phyloP scores from a whole-genome alignment of 2,888 invertebrate genomes.

The Lypha dubia region DNA sequence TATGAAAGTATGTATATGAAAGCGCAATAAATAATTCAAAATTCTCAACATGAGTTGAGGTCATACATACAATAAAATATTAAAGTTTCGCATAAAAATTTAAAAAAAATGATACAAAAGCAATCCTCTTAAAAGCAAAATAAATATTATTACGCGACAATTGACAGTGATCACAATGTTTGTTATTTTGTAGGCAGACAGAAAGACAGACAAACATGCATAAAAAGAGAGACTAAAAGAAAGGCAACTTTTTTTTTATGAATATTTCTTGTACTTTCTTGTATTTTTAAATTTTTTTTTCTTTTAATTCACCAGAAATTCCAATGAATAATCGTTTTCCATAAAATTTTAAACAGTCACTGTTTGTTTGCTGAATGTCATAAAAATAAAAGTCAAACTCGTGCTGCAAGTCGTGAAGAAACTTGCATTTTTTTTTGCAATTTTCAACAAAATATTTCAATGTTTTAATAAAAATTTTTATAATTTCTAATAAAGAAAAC shows the following conservation, averaged over 20 bases:
- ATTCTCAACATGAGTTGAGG: slow-evolving; percentile 69
- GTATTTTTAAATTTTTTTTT: slow-evolving; percentile 25
- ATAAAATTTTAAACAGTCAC: slow-evolving; percentile 56
- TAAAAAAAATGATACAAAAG: slow-evolving; percentile 15
- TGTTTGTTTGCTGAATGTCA: slow-evolving; percentile 42
- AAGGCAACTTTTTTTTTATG: slow-evolving; percentile 20
- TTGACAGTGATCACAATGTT: slow-evolving; percentile 61
- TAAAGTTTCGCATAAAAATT: slow-evolving; percentile 45
- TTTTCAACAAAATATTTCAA: background rate
- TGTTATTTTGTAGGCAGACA: slow-evolving; percentile 35
- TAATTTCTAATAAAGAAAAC: background rate
- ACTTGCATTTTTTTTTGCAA: background rate
- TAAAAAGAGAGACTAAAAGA: slow-evolving; percentile 7
- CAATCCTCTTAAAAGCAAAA: slow-evolving; percentile 40
- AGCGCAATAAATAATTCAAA: slow-evolving; percentile 66
- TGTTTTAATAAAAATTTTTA: background rate
- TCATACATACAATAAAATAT: slow-evolving; percentile 64
- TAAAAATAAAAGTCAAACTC: slow-evolving; percentile 13
- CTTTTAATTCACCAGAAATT: slow-evolving; percentile 51
- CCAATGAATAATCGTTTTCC: slow-evolving; percentile 65
- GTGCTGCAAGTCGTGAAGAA: background rate
- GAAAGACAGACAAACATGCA: slow-evolving; percentile 2
- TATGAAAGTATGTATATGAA: slow-evolving; percentile 69
- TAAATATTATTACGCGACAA: slow-evolving; percentile 63
- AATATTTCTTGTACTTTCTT: slow-evolving; percentile 16